These are phyloP conservation scores for Gobius niger DNA, from an alignment of 2,113 vertebrate genomes.

Conservation along the genomic window DNA sequence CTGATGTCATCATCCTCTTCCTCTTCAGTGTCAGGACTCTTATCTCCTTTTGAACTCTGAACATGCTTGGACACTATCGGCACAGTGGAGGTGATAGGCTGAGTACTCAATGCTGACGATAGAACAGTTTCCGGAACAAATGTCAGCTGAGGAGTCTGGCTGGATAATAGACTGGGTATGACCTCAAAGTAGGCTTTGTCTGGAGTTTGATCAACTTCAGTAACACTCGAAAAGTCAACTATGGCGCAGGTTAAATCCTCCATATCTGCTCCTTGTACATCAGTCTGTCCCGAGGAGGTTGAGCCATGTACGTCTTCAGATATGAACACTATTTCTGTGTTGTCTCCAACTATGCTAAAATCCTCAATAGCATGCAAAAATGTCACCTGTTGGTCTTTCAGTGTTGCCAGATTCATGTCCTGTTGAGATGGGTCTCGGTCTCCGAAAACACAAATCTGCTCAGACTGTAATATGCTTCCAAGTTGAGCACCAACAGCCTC, in stretches of 20 bases:
- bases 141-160: slow-evolving; percentile 6
- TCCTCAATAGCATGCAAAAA: slow-evolving; percentile 47
- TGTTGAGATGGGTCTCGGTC: slow-evolving; percentile 15
- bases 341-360: slow-evolving; percentile 6
- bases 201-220: slow-evolving; percentile 32
- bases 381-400: slow-evolving; percentile 35
- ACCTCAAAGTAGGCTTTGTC: slow-evolving; percentile 76
- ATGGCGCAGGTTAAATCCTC: slow-evolving; percentile 32
- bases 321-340: slow-evolving; percentile 50
- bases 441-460: background rate
- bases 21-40: background rate
- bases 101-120: slow-evolving; percentile 67
- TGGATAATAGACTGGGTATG: slow-evolving; percentile 58
- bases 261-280: slow-evolving; percentile 29
- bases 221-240: slow-evolving; percentile 26
- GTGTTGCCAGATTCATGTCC: slow-evolving; percentile 4
- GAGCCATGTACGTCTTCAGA: slow-evolving; percentile 45
- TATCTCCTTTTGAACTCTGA: background rate
- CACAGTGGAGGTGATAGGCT: slow-evolving; percentile 76
- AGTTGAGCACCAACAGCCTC: background rate
- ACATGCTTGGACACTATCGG: slow-evolving; percentile 75
- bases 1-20: slow-evolving; percentile 23
- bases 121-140: slow-evolving; percentile 68
- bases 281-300: slow-evolving; percentile 32
- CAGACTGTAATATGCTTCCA: background rate